Conservation (phyloP, 1,140 invertebrate species). For the Cydia splendana region DNA sequence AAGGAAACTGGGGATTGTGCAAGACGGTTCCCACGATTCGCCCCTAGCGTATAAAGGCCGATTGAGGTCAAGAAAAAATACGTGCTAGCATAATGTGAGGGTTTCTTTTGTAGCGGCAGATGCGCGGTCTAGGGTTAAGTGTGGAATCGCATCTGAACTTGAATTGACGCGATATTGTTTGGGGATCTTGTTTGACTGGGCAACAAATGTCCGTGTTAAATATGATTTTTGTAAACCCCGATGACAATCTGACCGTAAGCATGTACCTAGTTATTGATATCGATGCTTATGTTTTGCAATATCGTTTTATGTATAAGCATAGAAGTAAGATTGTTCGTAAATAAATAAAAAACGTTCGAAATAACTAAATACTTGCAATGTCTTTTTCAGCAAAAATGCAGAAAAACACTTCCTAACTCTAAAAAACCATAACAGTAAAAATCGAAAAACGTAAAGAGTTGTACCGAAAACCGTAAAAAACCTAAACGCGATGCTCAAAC, state of each 20-base stretch:
- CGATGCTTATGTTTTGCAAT: no score
- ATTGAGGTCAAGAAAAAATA: constrained; percentile 77
- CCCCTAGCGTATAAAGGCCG: constrained; percentile 71
- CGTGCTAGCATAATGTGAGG: constrained; percentile 71
- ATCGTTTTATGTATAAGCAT: no score
- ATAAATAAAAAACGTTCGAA: not conserved
- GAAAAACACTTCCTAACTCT: not conserved
- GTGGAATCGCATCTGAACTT: constrained; percentile 63
- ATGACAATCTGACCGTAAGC: no score
- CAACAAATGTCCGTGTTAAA: not conserved
- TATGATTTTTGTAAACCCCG: no score
- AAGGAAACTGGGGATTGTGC: constrained; percentile 75
- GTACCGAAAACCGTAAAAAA: constrained; percentile 14
- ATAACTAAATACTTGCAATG: not conserved
- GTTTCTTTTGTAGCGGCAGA: constrained; percentile 71
- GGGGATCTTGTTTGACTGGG: constrained; percentile 36
- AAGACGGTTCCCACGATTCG: constrained; percentile 77
- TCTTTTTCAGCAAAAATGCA: not conserved
- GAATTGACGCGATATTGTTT: constrained; percentile 57
- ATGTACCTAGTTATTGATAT: no score
- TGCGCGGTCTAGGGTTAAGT: constrained; percentile 72
- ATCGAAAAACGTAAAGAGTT: constrained; percentile 21
- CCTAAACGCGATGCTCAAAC: constrained; percentile 28
- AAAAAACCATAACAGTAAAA: constrained; percentile 11
- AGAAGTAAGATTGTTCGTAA: no score